A percentile compares a stretch with the other conserved stretches of the same genome.
phyloP scores from a whole-genome alignment of 2,888 invertebrate species.

The Conops quadrifasciatus region DNA sequence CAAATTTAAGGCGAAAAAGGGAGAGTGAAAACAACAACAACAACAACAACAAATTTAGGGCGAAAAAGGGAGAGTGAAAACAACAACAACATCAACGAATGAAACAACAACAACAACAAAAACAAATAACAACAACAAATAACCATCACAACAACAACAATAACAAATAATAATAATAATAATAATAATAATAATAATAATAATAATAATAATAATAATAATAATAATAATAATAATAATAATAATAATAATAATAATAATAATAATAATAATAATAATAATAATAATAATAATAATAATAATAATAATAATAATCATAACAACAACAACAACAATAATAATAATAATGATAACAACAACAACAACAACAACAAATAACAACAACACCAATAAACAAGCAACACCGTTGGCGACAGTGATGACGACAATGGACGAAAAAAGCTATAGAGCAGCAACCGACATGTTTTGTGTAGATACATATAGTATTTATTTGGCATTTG shows the following conservation, averaged over 20 bases:
- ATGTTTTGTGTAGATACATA: too few species aligned
- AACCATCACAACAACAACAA: too few species aligned
- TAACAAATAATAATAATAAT: too few species aligned
- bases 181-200: too few species aligned
- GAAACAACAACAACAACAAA: conserved; percentile 1
- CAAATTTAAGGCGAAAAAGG: neutral
- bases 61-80: too few species aligned
- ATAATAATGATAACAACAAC: neutral
- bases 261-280: too few species aligned
- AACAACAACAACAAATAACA: conserved; percentile 5
- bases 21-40: neutral
- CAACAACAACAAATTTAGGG: neutral
- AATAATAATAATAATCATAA: neutral
- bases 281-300: neutral
- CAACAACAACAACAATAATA: neutral
- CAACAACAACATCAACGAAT: too few species aligned
- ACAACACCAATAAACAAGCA: neutral
- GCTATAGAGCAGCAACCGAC: too few species aligned
- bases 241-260: too few species aligned
- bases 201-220: too few species aligned
- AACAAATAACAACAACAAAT: neutral
- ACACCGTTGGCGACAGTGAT: neutral
- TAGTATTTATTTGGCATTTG: too few species aligned
- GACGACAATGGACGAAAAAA: neutral
- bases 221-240: too few species aligned